These are phyloP conservation scores for Apis mellifera DNA, from an alignment of 1,140 invertebrate species.

Conservation along the genomic window DNA sequence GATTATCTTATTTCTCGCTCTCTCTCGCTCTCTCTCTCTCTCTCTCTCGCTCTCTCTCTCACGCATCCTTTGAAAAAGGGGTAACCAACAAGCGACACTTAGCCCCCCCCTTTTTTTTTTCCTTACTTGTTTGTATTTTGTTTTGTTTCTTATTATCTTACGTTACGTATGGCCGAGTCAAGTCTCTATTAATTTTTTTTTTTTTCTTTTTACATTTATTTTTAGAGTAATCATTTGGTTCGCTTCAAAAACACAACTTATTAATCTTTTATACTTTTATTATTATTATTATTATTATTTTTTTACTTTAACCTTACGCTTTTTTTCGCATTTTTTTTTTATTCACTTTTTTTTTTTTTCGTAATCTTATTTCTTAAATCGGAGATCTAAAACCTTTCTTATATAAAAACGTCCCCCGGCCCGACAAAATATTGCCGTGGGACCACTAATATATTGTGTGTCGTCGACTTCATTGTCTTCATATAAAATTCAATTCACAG, in stretches of 20 bases:
- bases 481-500: conserved; percentile 71
- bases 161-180: conserved; percentile 73
- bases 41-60: conserved; percentile 42
- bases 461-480: conserved; percentile 67
- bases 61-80: conserved; percentile 52
- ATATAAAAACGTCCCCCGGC: conserved; percentile 80
- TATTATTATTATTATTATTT: conserved; percentile 30
- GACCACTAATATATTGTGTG: conserved; percentile 75
- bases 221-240: conserved; percentile 69
- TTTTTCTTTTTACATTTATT: conserved; percentile 31
- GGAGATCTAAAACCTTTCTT: conserved; percentile 73
- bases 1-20: conserved; percentile 29
- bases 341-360: conserved; percentile 24
- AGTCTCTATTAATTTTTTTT: conserved; percentile 67
- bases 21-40: conserved; percentile 37
- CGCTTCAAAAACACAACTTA: conserved; percentile 64
- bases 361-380: conserved; percentile 55
- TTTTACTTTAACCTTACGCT: conserved; percentile 10
- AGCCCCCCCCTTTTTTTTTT: conserved; percentile 37
- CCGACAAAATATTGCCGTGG: conserved; percentile 80
- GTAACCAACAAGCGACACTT: conserved; percentile 17
- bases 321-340: conserved; percentile 33
- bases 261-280: conserved; percentile 37
- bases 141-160: conserved; percentile 62
- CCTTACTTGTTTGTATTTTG: background rate